Base-by-base conservation (phyloP, 2,888 invertebrate genomes). In the Silvanus unidentatus region DNA sequence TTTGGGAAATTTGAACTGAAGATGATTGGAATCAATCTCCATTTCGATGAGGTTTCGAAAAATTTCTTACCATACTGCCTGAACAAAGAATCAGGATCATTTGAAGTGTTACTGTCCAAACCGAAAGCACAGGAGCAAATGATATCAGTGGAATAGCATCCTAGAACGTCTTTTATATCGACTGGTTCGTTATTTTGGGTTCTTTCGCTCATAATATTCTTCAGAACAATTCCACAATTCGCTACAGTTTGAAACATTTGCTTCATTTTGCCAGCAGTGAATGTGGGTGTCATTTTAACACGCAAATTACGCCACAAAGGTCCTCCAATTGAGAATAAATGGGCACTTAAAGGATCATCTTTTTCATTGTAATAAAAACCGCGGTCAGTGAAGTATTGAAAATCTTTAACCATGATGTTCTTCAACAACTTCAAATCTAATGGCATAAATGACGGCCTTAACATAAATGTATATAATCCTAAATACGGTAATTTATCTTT, bases 101-200 rank as follows among this genome's bases (percentile, higher is more conserved):
- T 69, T 42, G 79, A 73, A 16, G 76, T 74, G 53, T 79, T 75
- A 48, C 76, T 75, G 50, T 78, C 75, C 2, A 79, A 68, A 16
- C 79, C 79, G 57, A 79, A 80, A 8, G 77, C 78, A 39, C 77
- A 74, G 35, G 73, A 74, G 0, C 77, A 77, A 14, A 79, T 77
- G 2, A 78, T 74, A 54, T 79, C 79, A 70, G 78, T 77, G 1
- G 77, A 72, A 53, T 75, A 78, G 48, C 73, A 74, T 2, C 75
- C 75, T 48, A 75, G 73, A 32, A 77, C 68, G 16, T 77, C 75
- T 2, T 75, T 62, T 11, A 62, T 55, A 39, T 59, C 48, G 2
- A 16, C 16, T 0, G 65, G 60, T 6, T 55, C 41, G 5, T 30
- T 58, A 42, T 40, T 60, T 43, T 41, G 48, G 1, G 45, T 40